phyloP scores from a whole-genome alignment of 2,888 invertebrate genomes.

The Timema podura region DNA sequence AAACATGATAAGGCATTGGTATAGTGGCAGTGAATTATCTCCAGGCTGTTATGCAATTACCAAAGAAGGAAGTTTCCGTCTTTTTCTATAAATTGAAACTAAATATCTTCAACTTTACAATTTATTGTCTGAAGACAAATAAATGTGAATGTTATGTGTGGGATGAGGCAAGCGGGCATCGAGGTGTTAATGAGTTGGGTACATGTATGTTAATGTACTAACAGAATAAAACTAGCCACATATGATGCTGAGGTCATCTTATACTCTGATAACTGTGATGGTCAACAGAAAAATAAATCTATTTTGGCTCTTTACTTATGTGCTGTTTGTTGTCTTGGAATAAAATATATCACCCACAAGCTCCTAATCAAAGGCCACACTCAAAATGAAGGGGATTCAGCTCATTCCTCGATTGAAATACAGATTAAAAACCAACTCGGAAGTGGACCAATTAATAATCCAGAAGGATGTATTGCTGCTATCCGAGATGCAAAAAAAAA shows the following conservation, averaged over 20 bases:
- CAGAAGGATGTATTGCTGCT: background rate
- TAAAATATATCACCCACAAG: background rate
- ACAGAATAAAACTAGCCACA: background rate
- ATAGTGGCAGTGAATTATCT: conserved; percentile 2
- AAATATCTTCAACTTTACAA: conserved; percentile 7
- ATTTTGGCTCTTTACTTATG: background rate
- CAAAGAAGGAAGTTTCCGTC: background rate
- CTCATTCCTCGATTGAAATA: background rate
- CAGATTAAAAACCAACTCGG: background rate
- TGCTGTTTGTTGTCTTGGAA: background rate
- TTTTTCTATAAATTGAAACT: background rate
- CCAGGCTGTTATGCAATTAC: conserved; percentile 3
- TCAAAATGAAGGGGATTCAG: background rate
- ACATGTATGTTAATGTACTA: background rate
- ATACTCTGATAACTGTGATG: background rate
- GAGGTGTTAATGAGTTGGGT: background rate
- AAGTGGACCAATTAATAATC: background rate
- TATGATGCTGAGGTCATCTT: background rate
- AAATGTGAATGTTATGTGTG: background rate
- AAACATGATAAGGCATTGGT: background rate
- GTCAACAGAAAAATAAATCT: background rate
- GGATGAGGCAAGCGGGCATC: background rate
- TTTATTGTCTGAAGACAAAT: background rate
- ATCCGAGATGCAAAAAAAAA: background rate
- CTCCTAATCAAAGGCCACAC: background rate